Evolutionary conservation across 2,888 invertebrate species (phyloP).

Genomic region (Invenusta paracnida): DNA sequence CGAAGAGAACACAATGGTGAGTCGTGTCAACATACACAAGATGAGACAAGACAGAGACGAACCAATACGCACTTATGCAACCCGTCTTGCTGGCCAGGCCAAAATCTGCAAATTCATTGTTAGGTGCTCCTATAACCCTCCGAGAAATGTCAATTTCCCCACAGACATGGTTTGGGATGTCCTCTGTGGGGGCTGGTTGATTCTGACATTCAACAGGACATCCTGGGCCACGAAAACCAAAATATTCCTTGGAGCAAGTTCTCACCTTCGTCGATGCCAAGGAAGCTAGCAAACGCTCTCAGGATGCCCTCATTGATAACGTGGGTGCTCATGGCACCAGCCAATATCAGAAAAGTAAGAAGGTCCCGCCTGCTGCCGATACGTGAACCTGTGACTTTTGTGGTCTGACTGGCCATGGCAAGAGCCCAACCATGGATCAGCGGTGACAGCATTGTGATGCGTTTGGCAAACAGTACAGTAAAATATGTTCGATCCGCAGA

Average conservation of each 20-base stretch:
- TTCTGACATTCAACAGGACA: conserved; percentile 18
- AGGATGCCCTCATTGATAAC: background rate
- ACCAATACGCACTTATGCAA: conserved; percentile 46
- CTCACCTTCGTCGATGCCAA: conserved; percentile 13
- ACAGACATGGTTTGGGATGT: background rate
- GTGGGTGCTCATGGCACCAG: background rate
- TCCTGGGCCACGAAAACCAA: conserved; percentile 27
- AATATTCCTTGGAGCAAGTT: background rate
- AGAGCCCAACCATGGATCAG: background rate
- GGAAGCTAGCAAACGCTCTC: conserved; percentile 4
- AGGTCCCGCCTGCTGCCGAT: background rate
- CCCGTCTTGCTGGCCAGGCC: conserved; percentile 48
- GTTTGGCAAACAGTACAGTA: background rate
- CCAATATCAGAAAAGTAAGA: background rate
- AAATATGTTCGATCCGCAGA: background rate
- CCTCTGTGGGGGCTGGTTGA: conserved; percentile 21
- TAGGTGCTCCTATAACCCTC: background rate
- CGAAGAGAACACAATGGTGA: conserved; percentile 45
- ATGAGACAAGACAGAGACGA: conserved; percentile 47
- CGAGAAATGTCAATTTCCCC: conserved; percentile 43
- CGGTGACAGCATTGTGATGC: background rate
- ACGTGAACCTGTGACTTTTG: background rate
- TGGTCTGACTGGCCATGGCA: background rate
- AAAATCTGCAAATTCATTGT: conserved; percentile 45
- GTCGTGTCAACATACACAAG: conserved; percentile 40